phyloP scores from a whole-genome alignment of 1,140 invertebrate species.

The Trigoniulus corallinus region DNA sequence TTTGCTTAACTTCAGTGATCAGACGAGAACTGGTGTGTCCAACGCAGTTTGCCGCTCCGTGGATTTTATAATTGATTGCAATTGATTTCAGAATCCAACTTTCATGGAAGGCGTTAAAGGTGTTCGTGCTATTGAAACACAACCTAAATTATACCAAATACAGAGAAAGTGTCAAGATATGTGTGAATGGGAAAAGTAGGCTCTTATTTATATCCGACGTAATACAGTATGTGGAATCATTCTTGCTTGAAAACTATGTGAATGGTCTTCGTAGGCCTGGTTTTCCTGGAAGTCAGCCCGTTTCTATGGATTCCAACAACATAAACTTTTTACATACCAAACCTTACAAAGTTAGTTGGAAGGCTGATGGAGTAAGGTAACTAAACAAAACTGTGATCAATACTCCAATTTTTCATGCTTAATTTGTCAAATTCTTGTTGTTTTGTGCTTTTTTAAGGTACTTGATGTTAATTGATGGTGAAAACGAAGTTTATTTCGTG shows the following conservation, averaged over 20 bases:
- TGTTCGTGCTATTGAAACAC: slow-evolving; percentile 42
- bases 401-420: background rate
- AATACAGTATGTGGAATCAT: background rate
- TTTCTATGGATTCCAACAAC: slow-evolving; percentile 84
- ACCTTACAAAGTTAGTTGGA: slow-evolving; percentile 94
- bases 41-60: no score
- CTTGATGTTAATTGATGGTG: slow-evolving; percentile 84
- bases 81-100: slow-evolving; percentile 34
- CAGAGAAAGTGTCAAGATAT: slow-evolving; percentile 61
- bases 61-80: no score
- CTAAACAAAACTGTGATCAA: background rate
- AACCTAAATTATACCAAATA: slow-evolving; percentile 43
- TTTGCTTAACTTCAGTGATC: no score
- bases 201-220: background rate
- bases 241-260: background rate
- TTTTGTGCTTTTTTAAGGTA: slow-evolving; percentile 40
- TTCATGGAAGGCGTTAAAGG: slow-evolving; percentile 71
- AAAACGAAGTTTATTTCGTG: slow-evolving; percentile 74
- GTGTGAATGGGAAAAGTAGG: slow-evolving; percentile 52
- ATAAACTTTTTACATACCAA: slow-evolving; percentile 54
- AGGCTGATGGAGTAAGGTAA: slow-evolving; percentile 89
- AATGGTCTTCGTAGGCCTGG: slow-evolving; percentile 35
- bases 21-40: no score
- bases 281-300: slow-evolving; percentile 92
- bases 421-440: background rate